phyloP scores from a whole-genome alignment of 2,113 vertebrate genomes.

The Proteles cristata region DNA sequence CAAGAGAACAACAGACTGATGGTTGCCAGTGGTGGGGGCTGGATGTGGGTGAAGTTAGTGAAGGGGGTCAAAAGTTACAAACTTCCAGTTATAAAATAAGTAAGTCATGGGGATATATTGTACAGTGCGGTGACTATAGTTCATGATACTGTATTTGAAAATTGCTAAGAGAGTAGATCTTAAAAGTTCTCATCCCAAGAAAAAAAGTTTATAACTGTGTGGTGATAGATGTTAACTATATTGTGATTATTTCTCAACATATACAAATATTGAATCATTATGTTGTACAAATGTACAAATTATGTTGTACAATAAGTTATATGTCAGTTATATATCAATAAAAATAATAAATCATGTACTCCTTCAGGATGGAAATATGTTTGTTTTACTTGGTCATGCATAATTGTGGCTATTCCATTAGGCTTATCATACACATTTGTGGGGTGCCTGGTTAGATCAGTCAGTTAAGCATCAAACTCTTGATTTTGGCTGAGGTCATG shows the following conservation, averaged over 20 bases:
- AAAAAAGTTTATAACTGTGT: background rate
- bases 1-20: background rate
- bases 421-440: background rate
- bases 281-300: background rate
- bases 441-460: too few relatives aligned
- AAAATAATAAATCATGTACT: background rate
- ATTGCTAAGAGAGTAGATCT: background rate
- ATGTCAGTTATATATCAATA: background rate
- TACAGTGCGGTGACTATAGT: background rate
- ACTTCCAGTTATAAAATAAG: background rate
- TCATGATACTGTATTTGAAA: background rate
- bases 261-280: background rate
- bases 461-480: too few relatives aligned
- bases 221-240: background rate
- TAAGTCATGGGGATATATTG: background rate
- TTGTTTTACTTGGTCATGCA: background rate
- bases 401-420: background rate
- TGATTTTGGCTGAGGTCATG: too few relatives aligned
- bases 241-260: background rate
- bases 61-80: background rate
- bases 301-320: background rate
- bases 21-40: background rate
- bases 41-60: background rate
- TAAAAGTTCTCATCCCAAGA: background rate
- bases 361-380: background rate